These are phyloP conservation scores for Papilio polytes DNA, from an alignment of 1,140 invertebrate genomes.

Conservation along the genomic window DNA sequence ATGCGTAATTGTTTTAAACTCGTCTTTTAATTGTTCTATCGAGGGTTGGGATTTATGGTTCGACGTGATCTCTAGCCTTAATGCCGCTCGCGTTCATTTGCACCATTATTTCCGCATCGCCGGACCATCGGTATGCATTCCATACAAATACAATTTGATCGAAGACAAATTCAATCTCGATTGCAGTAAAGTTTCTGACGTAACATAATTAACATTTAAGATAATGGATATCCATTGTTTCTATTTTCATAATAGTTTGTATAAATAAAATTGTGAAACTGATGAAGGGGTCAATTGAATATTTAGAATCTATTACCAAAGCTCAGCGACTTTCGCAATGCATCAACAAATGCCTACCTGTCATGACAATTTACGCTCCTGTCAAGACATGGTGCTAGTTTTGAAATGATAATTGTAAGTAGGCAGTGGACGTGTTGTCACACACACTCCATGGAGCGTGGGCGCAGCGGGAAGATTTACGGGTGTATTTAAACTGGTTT, in stretches of 20 bases:
- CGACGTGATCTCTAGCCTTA: conserved; percentile 75
- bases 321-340: conserved; percentile 19
- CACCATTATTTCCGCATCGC: conserved; percentile 77
- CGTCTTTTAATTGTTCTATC: conserved; percentile 84
- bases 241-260: conserved; percentile 42
- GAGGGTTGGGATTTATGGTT: conserved; percentile 76
- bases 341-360: not conserved
- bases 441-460: conserved; percentile 63
- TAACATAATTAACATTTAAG: conserved; percentile 67
- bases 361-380: conserved; percentile 9
- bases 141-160: conserved; percentile 68
- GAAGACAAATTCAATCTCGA: conserved; percentile 58
- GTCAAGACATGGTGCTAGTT: conserved; percentile 23
- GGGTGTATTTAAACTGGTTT: conserved; percentile 79
- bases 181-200: conserved; percentile 50
- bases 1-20: conserved; percentile 83
- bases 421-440: conserved; percentile 36
- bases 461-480: conserved; percentile 73
- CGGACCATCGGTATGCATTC: conserved; percentile 67
- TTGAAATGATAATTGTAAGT: conserved; percentile 33
- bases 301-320: conserved; percentile 31
- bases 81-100: conserved; percentile 74
- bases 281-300: conserved; percentile 24
- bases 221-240: conserved; percentile 68
- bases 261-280: conserved; percentile 28